Conservation (phyloP, 2,113 vertebrate genomes). For the Lutjanus erythropterus region DNA sequence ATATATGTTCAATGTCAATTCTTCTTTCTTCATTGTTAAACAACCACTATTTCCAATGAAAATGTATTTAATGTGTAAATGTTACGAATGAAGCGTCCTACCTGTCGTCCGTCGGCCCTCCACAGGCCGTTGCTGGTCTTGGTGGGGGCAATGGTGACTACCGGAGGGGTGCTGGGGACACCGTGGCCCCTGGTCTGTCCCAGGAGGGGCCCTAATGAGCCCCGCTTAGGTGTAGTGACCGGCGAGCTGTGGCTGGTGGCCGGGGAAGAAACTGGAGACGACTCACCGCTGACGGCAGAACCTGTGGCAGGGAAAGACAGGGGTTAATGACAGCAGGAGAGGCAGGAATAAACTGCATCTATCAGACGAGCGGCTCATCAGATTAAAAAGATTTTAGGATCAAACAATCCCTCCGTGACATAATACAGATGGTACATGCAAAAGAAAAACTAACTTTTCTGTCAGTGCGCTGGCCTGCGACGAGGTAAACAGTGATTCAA, state of each 20-base stretch:
- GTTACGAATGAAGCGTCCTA: conserved; percentile 65
- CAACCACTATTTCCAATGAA: too few relatives aligned
- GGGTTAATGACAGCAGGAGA: neutral
- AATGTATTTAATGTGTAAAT: too few relatives aligned
- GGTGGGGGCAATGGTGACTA: conserved; percentile 96
- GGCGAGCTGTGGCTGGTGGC: conserved; percentile 97
- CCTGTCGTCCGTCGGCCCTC: conserved; percentile 93
- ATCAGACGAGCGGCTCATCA: conserved; percentile 34
- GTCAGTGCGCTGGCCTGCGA: conserved; percentile 22
- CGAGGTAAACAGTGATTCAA: conserved; percentile 34
- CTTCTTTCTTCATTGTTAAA: too few relatives aligned
- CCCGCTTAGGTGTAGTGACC: conserved; percentile 91
- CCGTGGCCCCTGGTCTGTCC: conserved; percentile 88
- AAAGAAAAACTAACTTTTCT: conserved; percentile 21
- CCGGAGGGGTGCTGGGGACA: conserved; percentile 90
- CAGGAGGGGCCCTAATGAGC: conserved; percentile 90
- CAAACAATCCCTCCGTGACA: conserved; percentile 37
- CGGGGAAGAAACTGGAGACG: conserved; percentile 93
- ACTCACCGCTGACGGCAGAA: conserved; percentile 92
- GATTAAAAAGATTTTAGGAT: conserved; percentile 46
- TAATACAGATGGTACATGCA: conserved; percentile 20
- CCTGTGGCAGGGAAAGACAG: conserved; percentile 76
- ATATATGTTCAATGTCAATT: too few relatives aligned
- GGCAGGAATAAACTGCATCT: conserved; percentile 18
- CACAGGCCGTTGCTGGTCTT: conserved; percentile 95